Conservation (phyloP, 2,888 invertebrate genomes). For the Agrotis exclamationis region DNA sequence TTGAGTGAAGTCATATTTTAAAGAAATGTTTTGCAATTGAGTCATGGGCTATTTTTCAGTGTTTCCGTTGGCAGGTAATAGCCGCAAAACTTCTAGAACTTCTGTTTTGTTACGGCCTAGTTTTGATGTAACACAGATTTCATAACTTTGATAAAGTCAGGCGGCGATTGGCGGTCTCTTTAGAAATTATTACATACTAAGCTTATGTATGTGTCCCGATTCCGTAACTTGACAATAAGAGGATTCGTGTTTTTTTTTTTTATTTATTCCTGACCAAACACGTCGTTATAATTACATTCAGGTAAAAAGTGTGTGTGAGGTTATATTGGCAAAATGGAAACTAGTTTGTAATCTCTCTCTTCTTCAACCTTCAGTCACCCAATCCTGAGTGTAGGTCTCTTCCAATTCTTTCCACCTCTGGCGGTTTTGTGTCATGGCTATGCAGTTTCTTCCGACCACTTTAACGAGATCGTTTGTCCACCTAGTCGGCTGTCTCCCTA, state of each 20-base stretch:
- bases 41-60: slow-evolving; percentile 20
- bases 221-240: neutral
- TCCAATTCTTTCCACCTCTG: too few species aligned
- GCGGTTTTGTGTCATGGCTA: too few species aligned
- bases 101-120: neutral
- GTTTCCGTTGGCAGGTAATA: neutral
- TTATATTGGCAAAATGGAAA: neutral
- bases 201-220: neutral
- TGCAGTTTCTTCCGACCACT: too few species aligned
- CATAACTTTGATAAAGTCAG: slow-evolving; percentile 7
- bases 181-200: neutral
- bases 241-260: neutral
- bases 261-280: neutral
- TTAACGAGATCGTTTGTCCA: too few species aligned
- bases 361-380: too few species aligned
- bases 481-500: too few species aligned
- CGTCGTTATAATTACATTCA: neutral
- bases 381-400: too few species aligned
- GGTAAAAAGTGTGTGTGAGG: too few species aligned
- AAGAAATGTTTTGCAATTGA: slow-evolving; percentile 35
- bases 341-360: neutral
- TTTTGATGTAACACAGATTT: slow-evolving; percentile 13
- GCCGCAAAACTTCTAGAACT: neutral
- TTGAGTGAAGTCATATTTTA: slow-evolving; percentile 30
- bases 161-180: neutral